Percentiles rank a stretch among this genome's conserved stretches.
Conservation (phyloP, 2,888 invertebrate species). For the Gnatocerus cornutus region DNA sequence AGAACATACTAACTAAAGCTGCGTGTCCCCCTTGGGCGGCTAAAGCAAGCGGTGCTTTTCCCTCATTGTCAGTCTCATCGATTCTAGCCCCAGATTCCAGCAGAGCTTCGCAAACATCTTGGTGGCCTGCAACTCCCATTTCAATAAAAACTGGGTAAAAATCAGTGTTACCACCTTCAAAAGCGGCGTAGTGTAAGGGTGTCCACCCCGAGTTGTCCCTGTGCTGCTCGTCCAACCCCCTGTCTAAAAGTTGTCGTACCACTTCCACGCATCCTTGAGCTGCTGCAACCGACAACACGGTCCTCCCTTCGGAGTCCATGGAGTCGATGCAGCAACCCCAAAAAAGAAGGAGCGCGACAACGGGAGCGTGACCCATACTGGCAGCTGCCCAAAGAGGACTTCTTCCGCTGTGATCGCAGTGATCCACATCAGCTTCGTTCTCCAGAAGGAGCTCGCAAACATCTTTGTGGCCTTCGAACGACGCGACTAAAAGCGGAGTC, state of each 20-base stretch:
- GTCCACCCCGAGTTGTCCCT: slow-evolving; percentile 98
- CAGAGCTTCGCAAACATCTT: slow-evolving; percentile 86
- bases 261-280: slow-evolving; percentile 92
- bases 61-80: slow-evolving; percentile 93
- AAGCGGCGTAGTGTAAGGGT: slow-evolving; percentile 95
- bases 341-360: slow-evolving; percentile 89
- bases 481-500: slow-evolving; percentile 90
- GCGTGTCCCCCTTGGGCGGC: slow-evolving; percentile 93
- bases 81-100: slow-evolving; percentile 91
- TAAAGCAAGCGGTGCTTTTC: slow-evolving; percentile 89
- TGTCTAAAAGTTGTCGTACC: slow-evolving; percentile 89
- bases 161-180: slow-evolving; percentile 77
- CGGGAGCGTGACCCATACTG: slow-evolving; percentile 91
- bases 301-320: slow-evolving; percentile 95
- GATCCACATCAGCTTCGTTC: slow-evolving; percentile 94
- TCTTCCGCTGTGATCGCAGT: slow-evolving; percentile 85
- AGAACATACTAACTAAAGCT: slow-evolving; percentile 77
- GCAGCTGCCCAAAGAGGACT: slow-evolving; percentile 95
- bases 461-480: slow-evolving; percentile 93
- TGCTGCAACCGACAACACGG: slow-evolving; percentile 89
- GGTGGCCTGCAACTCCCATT: slow-evolving; percentile 78
- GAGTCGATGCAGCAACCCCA: slow-evolving; percentile 97
- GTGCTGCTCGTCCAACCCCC: slow-evolving; percentile 90
- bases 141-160: slow-evolving; percentile 1
- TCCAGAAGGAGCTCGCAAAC: slow-evolving; percentile 93